These are phyloP conservation scores for Drosophila lacertosa DNA, from an alignment of 1,140 invertebrate genomes.

Conservation along the genomic window DNA sequence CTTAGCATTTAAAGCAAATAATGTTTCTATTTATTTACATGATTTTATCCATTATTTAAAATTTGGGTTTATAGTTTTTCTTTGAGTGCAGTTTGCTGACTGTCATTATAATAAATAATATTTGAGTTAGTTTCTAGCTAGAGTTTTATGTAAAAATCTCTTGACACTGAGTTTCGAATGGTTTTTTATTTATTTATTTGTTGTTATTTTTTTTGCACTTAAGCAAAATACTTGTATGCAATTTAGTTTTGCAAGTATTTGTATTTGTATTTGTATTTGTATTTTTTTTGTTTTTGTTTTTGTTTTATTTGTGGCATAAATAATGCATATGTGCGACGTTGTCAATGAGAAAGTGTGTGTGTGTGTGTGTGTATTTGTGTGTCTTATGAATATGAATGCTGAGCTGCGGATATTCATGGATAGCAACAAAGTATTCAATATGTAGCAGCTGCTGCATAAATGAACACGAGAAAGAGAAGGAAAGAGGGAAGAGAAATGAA, in stretches of 20 bases:
- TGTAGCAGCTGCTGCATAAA: slow-evolving; percentile 48
- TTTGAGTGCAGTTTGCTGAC: slow-evolving; percentile 19
- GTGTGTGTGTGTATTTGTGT: slow-evolving; percentile 25
- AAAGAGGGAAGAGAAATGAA: neutral
- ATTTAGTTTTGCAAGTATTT: slow-evolving; percentile 22
- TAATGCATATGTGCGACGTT: slow-evolving; percentile 59
- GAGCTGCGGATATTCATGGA: slow-evolving; percentile 34
- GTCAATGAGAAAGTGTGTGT: slow-evolving; percentile 17
- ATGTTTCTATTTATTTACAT: no score
- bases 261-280: slow-evolving; percentile 19
- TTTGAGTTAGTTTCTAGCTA: slow-evolving; percentile 47
- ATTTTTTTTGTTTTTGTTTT: slow-evolving; percentile 21
- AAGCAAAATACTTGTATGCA: slow-evolving; percentile 24
- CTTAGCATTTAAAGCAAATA: no score
- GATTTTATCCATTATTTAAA: no score
- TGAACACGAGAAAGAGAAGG: slow-evolving; percentile 12
- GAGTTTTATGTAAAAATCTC: slow-evolving; percentile 43
- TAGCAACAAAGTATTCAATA: slow-evolving; percentile 29
- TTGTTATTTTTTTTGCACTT: slow-evolving; percentile 51
- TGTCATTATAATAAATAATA: slow-evolving; percentile 58
- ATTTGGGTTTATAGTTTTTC: neutral
- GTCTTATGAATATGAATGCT: slow-evolving; percentile 65
- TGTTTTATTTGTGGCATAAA: slow-evolving; percentile 48
- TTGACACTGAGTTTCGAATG: slow-evolving; percentile 54
- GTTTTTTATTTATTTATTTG: slow-evolving; percentile 31